Evolutionary conservation across 2,888 invertebrate genomes (phyloP), one percentile per base, ranked within the genome.

Genomic region (Spilosoma lubricipeda): DNA sequence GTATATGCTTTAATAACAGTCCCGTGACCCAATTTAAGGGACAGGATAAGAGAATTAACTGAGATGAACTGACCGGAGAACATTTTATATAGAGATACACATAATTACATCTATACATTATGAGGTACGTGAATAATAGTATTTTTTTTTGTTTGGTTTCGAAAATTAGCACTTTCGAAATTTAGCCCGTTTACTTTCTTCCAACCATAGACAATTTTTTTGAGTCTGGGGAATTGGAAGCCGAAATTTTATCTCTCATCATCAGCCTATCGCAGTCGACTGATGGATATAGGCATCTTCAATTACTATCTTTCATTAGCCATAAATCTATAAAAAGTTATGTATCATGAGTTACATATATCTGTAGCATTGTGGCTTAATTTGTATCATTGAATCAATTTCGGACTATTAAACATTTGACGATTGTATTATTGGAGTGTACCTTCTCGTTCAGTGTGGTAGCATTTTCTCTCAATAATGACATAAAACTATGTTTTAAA

Each of bases 1-100:
- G 33, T 70, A 67, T 48, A 77, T 78, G 73, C 77, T 78, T 80
- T 74, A 75, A 75, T 72, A 67, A 70, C 59, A 69, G 74, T 71
- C 72, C 59, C 73, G 48, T 71, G 68, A 66, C 72, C 72, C 74
- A 74, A 72, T 82, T 75, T 77, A 69, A 36, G 52, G 39, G 63
- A 39, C 63, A 65, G 76, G 52, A 63, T 64, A 69, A 74, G 76
- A 69, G 77, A 81, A 85, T 85, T 85, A 83, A 65, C 78, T 74
- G 68, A 77, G 77, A 75, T 84, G 75, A 70, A 75, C 74, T 71
- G 78, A 64, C 79, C 77, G 72, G 72, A 77, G 75, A 74, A 74
- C 36, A 71, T 52, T 39, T 39, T 59, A 27, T 39, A 70, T 39
- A 48, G n/a, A n/a, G 23, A 56, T 36, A 23, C 30, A 18, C 23